Conservation (phyloP, 2,797 vertebrate genomes). For the Tapera naevia region DNA sequence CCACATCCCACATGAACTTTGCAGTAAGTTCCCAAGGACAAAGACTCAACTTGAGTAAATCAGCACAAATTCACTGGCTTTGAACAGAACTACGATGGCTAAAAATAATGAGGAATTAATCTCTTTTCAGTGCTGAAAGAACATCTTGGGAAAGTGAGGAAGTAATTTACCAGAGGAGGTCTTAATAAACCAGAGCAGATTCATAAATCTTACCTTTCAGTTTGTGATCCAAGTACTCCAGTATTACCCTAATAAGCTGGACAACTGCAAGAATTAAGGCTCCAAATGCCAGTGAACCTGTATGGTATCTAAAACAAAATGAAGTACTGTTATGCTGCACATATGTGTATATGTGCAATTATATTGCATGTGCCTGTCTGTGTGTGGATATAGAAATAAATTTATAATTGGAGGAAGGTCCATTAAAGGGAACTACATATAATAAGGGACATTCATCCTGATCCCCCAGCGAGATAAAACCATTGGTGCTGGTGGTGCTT, state of each 20-base stretch:
- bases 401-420: not conserved
- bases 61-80: not conserved
- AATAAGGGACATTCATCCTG: not conserved
- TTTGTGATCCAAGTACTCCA: constrained; percentile 90
- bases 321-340: not conserved
- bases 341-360: not conserved
- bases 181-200: not conserved
- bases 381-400: not conserved
- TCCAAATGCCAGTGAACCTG: constrained; percentile 94
- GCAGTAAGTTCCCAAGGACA: not conserved
- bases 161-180: not conserved
- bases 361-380: not conserved
- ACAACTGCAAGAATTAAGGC: constrained; percentile 89
- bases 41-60: not conserved
- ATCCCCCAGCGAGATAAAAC: not conserved
- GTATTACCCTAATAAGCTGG: constrained; percentile 85
- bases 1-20: not conserved
- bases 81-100: not conserved
- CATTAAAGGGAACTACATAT: not conserved
- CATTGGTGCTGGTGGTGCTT: not conserved
- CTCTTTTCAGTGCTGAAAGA: not conserved
- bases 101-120: not conserved
- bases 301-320: constrained; percentile 87
- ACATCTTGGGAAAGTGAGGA: not conserved
- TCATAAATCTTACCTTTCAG: constrained; percentile 83